Conservation (phyloP, 2,797 vertebrate genomes). For the Carduelis carduelis region DNA sequence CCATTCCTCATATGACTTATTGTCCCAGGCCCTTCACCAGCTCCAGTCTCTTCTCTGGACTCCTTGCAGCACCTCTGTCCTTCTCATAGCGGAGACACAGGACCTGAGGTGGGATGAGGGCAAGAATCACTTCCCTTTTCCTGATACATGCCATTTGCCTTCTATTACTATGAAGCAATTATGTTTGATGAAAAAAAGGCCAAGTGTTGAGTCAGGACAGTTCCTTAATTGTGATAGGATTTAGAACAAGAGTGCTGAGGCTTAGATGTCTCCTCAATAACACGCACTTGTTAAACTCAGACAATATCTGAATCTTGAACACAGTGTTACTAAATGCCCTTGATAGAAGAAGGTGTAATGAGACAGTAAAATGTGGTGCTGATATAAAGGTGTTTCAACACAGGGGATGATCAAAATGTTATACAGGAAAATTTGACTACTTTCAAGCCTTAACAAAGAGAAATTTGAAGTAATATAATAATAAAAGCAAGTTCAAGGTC, state of each 20-base stretch:
- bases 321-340: background rate
- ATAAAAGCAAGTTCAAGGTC: background rate
- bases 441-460: background rate
- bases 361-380: background rate
- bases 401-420: background rate
- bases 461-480: background rate
- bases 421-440: background rate
- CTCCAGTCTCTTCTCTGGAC: background rate
- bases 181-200: background rate
- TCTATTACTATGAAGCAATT: background rate
- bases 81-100: accelerated
- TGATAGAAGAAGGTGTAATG: background rate
- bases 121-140: background rate
- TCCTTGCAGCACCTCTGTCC: background rate
- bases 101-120: background rate
- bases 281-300: background rate
- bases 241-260: background rate
- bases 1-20: background rate
- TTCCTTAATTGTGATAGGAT: background rate
- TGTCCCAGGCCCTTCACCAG: background rate
- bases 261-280: background rate
- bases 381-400: background rate
- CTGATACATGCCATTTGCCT: too few relatives aligned
- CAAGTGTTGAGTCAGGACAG: accelerated
- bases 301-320: background rate